Evolutionary conservation across 2,113 vertebrate genomes (phyloP).

Genomic region (Willisornis vidua): DNA sequence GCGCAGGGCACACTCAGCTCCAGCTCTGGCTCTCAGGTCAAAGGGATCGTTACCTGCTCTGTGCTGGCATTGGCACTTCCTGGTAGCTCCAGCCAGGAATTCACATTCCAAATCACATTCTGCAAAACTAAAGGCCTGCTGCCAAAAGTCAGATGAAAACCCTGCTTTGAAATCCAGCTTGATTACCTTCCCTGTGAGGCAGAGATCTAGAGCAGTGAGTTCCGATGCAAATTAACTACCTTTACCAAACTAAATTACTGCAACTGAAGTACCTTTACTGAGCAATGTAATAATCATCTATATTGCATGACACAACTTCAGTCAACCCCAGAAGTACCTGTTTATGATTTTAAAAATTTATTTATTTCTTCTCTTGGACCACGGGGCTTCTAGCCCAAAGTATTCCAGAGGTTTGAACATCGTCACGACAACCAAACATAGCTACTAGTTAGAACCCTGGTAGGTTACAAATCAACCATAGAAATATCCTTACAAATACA

Average conservation of each 20-base stretch:
- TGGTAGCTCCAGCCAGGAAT: neutral
- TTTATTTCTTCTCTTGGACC: neutral
- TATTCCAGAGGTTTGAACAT: neutral
- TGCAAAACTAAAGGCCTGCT: neutral
- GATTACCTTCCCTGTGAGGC: neutral
- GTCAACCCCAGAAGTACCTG: neutral
- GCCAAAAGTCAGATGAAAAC: neutral
- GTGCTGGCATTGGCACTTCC: neutral
- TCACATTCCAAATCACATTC: neutral
- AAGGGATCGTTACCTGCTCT: neutral
- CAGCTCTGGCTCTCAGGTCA: neutral
- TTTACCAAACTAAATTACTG: neutral
- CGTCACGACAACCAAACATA: neutral
- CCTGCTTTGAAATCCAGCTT: neutral
- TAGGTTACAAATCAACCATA: neutral
- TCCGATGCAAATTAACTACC: neutral
- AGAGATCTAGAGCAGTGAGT: rapidly evolving
- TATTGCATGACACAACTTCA: rapidly evolving
- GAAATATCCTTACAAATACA: neutral
- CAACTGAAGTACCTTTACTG: neutral
- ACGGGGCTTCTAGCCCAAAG: neutral
- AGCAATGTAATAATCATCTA: neutral
- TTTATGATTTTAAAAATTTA: neutral
- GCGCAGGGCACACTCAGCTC: rapidly evolving
- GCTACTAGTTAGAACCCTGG: neutral